phyloP scores from a whole-genome alignment of 1,140 invertebrate genomes.

The Nomia melanderi region DNA sequence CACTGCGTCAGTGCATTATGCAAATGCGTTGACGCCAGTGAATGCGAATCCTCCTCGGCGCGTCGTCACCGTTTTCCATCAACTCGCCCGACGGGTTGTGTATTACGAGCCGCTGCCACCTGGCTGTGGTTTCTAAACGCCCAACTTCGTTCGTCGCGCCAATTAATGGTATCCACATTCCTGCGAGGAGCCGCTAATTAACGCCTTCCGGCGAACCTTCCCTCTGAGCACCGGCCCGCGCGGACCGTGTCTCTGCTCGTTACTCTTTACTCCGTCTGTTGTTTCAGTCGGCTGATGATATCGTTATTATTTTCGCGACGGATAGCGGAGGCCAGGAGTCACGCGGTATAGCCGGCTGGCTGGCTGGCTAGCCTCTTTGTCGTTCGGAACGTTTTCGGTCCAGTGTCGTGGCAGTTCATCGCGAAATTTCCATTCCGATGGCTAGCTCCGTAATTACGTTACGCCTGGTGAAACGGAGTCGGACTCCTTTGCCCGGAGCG shows the following conservation, averaged over 20 bases:
- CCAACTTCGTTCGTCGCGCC: slow-evolving; percentile 49
- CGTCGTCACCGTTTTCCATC: slow-evolving; percentile 13
- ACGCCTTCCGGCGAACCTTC: slow-evolving; percentile 46
- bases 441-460: slow-evolving; percentile 40
- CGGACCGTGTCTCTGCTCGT: slow-evolving; percentile 7
- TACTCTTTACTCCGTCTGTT: slow-evolving; percentile 27
- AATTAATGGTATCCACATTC: slow-evolving; percentile 69
- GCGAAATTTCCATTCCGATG: slow-evolving; percentile 42
- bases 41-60: slow-evolving; percentile 11
- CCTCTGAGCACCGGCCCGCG: too few species aligned
- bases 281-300: not conserved
- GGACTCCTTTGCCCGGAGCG: not conserved
- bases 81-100: not conserved
- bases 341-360: not conserved
- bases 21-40: slow-evolving; percentile 18
- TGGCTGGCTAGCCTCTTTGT: slow-evolving; percentile 29
- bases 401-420: slow-evolving; percentile 19
- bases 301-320: slow-evolving; percentile 36
- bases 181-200: slow-evolving; percentile 65
- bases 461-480: slow-evolving; percentile 1
- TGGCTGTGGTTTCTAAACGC: slow-evolving; percentile 30
- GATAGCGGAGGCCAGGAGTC: slow-evolving; percentile 6
- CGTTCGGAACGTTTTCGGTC: slow-evolving; percentile 17
- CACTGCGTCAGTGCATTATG: slow-evolving; percentile 14
- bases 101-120: slow-evolving; percentile 2